These are phyloP conservation scores for Anomalospiza imberbis DNA, from an alignment of 2,797 vertebrate genomes.

Conservation along the genomic window DNA sequence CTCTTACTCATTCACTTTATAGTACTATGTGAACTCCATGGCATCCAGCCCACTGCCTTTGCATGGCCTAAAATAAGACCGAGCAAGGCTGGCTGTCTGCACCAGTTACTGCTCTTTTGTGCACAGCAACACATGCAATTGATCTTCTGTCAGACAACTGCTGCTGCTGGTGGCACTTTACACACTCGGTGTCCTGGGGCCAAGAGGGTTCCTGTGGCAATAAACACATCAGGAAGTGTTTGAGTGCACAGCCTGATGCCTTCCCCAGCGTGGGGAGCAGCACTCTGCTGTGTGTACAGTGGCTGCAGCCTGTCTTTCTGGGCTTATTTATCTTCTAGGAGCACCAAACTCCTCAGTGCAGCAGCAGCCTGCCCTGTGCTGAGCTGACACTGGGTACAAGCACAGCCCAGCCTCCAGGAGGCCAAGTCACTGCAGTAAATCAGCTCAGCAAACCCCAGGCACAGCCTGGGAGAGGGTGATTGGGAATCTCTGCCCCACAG, in stretches of 20 bases:
- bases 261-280: background rate
- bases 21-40: background rate
- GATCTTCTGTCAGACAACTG: slow-evolving; percentile 19
- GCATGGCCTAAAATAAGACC: background rate
- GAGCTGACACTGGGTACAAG: background rate
- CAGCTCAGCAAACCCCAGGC: background rate
- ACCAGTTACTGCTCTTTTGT: slow-evolving; percentile 5
- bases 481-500: background rate
- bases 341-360: background rate
- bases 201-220: background rate
- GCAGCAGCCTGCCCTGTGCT: background rate
- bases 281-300: background rate
- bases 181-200: background rate
- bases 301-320: background rate
- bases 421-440: background rate
- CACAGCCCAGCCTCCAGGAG: background rate
- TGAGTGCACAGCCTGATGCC: background rate
- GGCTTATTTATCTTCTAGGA: background rate
- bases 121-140: background rate
- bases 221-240: background rate
- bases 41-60: background rate
- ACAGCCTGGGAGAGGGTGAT: background rate
- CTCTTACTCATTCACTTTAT: background rate
- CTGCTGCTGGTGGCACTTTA: background rate
- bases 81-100: background rate